Conservation (phyloP, 2,113 vertebrate species). For the Sturnira hondurensis region DNA sequence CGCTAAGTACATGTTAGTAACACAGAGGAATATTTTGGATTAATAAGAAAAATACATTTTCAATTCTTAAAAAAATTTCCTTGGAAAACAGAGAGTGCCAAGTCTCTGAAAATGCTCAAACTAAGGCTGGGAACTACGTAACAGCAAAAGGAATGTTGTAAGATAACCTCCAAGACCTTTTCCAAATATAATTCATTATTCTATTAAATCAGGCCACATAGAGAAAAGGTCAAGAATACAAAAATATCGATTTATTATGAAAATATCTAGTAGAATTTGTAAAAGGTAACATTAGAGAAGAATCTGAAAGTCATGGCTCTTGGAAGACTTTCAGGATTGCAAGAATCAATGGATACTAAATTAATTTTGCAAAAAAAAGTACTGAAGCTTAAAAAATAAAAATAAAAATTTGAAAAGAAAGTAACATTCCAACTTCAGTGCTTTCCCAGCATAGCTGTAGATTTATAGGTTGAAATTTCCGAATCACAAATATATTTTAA, state of each 20-base stretch:
- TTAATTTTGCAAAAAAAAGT: slow-evolving; percentile 65
- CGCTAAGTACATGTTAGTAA: background rate
- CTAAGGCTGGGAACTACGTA: background rate
- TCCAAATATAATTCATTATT: slow-evolving; percentile 42
- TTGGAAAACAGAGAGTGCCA: background rate
- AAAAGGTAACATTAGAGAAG: slow-evolving; percentile 65
- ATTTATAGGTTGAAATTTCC: background rate
- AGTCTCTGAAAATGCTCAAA: background rate
- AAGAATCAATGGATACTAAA: slow-evolving; percentile 51
- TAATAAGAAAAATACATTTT: slow-evolving; percentile 32
- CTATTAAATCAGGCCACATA: background rate
- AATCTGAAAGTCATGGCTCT: slow-evolving; percentile 58
- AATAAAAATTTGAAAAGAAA: slow-evolving; percentile 12
- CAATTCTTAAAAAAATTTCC: slow-evolving; percentile 15
- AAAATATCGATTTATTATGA: background rate
- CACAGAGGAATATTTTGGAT: background rate
- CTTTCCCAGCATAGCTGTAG: background rate
- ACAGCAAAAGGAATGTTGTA: background rate
- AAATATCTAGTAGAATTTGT: slow-evolving; percentile 50
- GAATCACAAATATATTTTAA: background rate
- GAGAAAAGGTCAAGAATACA: background rate
- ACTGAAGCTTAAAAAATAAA: slow-evolving; percentile 69
- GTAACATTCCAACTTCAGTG: slow-evolving; percentile 24
- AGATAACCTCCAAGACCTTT: slow-evolving; percentile 43
- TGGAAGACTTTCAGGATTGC: slow-evolving; percentile 66